phyloP scores from a whole-genome alignment of 1,140 invertebrate species.

The Sycophila sp. region DNA sequence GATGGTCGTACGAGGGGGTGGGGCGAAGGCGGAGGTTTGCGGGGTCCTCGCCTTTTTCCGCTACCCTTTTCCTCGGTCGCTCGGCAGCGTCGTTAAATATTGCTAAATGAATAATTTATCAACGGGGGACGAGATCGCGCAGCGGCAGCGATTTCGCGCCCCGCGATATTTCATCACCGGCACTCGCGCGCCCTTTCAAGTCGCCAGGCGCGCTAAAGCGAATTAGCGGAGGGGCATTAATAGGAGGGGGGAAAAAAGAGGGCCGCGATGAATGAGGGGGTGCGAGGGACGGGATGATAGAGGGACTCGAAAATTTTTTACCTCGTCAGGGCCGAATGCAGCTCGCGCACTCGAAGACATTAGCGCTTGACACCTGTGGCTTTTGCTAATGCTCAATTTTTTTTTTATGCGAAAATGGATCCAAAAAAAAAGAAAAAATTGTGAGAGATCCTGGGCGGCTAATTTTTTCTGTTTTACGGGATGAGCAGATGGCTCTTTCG shows the following conservation, averaged over 20 bases:
- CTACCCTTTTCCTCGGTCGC: no score
- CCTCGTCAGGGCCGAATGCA: no score
- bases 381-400: no score
- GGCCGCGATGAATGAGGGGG: background rate
- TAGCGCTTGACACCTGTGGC: no score
- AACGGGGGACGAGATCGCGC: constrained; percentile 15
- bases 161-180: background rate
- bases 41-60: no score
- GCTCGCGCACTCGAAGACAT: no score
- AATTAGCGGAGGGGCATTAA: constrained; percentile 5
- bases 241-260: no score
- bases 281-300: background rate
- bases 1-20: no score
- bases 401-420: no score
- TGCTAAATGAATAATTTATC: constrained; percentile 30
- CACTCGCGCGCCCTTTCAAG: constrained; percentile 1
- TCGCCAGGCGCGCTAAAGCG: background rate
- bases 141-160: background rate
- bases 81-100: constrained; percentile 16
- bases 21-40: no score
- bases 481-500: no score
- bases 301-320: background rate
- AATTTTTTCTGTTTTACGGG: background rate
- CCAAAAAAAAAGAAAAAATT: no score
- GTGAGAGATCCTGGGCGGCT: background rate